Conservation (phyloP, 23 tunicate genomes). For the Phallusia fumigata region DNA sequence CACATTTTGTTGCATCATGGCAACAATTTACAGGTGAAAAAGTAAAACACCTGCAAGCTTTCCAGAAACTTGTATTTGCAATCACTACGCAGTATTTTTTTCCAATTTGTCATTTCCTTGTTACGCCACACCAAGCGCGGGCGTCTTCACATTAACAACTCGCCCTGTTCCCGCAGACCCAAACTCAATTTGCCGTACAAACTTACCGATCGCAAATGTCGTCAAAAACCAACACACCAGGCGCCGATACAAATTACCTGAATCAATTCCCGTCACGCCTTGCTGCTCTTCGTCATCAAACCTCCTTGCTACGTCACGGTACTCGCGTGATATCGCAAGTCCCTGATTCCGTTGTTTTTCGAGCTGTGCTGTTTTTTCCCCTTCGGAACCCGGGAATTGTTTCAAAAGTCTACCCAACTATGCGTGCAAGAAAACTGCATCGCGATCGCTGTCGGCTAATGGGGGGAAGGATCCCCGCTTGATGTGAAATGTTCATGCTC, state of each 20-base stretch:
- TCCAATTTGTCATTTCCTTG: no score
- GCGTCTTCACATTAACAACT: not conserved
- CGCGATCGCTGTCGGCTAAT: not conserved
- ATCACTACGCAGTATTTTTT: no score
- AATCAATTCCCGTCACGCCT: slow-evolving; percentile 1
- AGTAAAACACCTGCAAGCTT: no score
- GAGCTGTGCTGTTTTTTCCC: not conserved
- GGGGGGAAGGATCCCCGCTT: not conserved
- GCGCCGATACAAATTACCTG: slow-evolving; percentile 14
- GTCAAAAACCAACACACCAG: not conserved
- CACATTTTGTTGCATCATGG: no score
- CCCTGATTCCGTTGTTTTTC: not conserved
- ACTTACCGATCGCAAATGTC: not conserved
- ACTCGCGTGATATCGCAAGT: not conserved
- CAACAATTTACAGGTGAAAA: no score
- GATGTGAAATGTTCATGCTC: not conserved
- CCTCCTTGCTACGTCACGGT: not conserved
- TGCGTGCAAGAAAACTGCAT: not conserved
- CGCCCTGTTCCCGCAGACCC: not conserved
- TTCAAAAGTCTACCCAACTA: not conserved
- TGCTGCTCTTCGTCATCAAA: not conserved
- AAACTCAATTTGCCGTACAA: slow-evolving; percentile 4
- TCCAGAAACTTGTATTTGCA: no score
- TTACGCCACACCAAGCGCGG: no score
- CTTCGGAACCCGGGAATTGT: not conserved